These are phyloP conservation scores for Stigmatopora argus DNA, from an alignment of 2,113 vertebrate species.

Conservation along the genomic window DNA sequence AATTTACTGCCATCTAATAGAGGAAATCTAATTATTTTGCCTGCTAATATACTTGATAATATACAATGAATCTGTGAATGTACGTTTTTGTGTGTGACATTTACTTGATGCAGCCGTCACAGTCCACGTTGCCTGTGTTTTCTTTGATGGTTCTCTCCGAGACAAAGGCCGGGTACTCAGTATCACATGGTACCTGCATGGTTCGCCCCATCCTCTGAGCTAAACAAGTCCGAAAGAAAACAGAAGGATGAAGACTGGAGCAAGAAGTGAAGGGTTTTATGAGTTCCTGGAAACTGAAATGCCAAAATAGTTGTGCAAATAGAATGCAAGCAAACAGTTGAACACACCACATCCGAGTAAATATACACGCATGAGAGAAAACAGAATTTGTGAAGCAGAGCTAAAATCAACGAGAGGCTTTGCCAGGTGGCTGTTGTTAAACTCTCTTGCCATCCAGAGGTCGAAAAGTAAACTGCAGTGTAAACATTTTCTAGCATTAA, in stretches of 20 bases:
- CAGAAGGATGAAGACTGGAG: neutral
- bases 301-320: conserved; percentile 39
- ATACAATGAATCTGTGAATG: neutral
- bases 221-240: conserved; percentile 42
- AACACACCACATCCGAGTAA: conserved; percentile 44
- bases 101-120: conserved; percentile 94
- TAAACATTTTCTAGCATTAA: neutral
- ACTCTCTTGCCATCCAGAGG: conserved; percentile 64
- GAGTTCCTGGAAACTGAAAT: conserved; percentile 27
- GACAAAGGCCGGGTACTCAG: conserved; percentile 94
- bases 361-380: conserved; percentile 43
- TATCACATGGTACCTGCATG: conserved; percentile 92
- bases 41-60: neutral
- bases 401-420: conserved; percentile 13
- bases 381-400: conserved; percentile 28
- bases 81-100: conserved; percentile 21
- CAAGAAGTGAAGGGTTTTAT: conserved; percentile 1
- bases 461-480: conserved; percentile 22
- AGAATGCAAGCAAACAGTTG: conserved; percentile 27
- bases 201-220: conserved; percentile 83
- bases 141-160: conserved; percentile 99
- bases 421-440: conserved; percentile 44
- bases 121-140: conserved; percentile 89
- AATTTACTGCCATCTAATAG: neutral
- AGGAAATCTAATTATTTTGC: neutral